Evolutionary conservation across 2,113 vertebrate species (phyloP), one percentile per base, ranked within the genome.

Genomic region (Ondatra zibethicus): DNA sequence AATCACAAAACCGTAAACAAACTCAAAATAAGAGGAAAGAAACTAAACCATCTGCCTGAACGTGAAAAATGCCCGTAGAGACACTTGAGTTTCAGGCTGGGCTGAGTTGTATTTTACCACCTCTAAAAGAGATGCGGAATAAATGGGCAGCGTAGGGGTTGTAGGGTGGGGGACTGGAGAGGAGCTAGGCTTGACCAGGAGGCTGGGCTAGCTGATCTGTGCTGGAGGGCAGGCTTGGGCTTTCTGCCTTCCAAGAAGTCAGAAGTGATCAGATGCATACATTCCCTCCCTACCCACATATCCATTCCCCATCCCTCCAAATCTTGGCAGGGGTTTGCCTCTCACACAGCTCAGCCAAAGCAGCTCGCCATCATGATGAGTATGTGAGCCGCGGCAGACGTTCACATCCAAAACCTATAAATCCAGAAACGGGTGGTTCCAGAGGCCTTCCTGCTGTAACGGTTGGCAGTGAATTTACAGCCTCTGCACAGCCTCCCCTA

Each of bases 1-100:
- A 95, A 78, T 89, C 88, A 81, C 50, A 88, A 95, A 92, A 66
- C 89, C 45, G 12, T 89, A 92, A 97, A 93, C 72, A 65, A 95
- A 89, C 23, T 92, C 61, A 86, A 82, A 95, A 92, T 45, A 93
- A 77, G 85, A 89, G 61, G 80, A 95, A 70, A 87, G 33, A 81
- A 96, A 93, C 36, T 45, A 92, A 94, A 63, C 42, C 61, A 91
- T 81, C 65, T 89, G 86, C 55, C n/a, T 91, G 75, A n/a, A 82
- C 77, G 76, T 68, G 75, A 92, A 92, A 95, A 89, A 82, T 10
- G 39, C 58, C 78, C 14, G 10, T 7, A 50, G 84, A 88, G 65
- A 86, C 1, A 0, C 31, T 92, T 16, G 8, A 6, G 77, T 82
- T 81, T 55, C 47, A 7, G 31, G 7, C 11, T 4, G 1, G 61